A percentile compares a stretch with the other conserved stretches of the same genome.
These are phyloP conservation scores for Cardiocondyla obscurior DNA, from an alignment of 1,140 invertebrate genomes.

Conservation along the genomic window DNA sequence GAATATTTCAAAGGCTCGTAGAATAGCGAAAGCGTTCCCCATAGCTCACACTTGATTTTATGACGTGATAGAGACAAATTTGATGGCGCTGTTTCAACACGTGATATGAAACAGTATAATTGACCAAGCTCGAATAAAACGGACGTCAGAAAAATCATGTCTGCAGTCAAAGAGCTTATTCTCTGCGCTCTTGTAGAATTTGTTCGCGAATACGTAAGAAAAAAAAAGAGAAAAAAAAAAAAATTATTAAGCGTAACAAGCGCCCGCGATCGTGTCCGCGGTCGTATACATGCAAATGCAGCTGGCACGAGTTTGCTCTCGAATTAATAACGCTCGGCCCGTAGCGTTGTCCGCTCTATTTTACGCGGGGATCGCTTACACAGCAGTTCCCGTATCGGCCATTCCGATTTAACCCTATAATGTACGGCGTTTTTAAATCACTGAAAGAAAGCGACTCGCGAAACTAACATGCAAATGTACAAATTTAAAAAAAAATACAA, in stretches of 20 bases:
- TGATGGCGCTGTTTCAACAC: neutral
- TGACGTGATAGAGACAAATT: slow-evolving; percentile 7
- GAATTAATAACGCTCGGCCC: slow-evolving; percentile 47
- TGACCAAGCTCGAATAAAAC: slow-evolving; percentile 41
- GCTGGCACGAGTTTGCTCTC: slow-evolving; percentile 33
- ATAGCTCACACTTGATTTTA: neutral
- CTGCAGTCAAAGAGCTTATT: neutral
- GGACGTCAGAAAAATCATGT: slow-evolving; percentile 8
- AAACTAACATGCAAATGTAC: neutral
- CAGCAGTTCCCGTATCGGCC: slow-evolving; percentile 10
- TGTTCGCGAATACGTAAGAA: slow-evolving; percentile 21
- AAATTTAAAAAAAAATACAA: neutral
- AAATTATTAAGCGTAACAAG: slow-evolving; percentile 37
- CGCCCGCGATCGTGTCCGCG: slow-evolving; percentile 2
- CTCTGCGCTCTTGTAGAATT: neutral
- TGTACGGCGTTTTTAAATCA: slow-evolving; percentile 28
- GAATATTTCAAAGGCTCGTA: slow-evolving; percentile 9
- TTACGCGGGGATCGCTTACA: slow-evolving; percentile 11
- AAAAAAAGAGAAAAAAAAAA: slow-evolving; percentile 53
- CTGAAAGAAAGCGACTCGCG: neutral
- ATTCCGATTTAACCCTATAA: slow-evolving; percentile 30
- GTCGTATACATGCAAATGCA: slow-evolving; percentile 41
- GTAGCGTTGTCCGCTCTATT: slow-evolving; percentile 33
- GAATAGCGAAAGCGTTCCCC: neutral
- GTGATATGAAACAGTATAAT: slow-evolving; percentile 6